Conservation (phyloP, 1,140 invertebrate genomes). For the Apocrypta bakeri region DNA sequence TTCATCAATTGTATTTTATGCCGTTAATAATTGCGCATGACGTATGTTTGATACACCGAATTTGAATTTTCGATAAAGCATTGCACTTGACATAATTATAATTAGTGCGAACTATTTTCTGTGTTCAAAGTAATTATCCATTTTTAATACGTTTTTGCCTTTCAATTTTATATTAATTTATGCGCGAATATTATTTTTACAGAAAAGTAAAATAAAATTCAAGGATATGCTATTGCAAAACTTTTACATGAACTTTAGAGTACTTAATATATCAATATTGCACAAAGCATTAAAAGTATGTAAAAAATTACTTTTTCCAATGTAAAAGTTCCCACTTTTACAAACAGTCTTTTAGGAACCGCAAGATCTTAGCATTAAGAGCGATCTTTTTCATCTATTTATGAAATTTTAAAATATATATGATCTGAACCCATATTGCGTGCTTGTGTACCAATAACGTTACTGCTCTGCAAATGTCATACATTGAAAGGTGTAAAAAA, state of each 20-base stretch:
- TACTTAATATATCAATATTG: constrained; percentile 38
- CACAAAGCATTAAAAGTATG: constrained; percentile 16
- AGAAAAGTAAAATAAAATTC: neutral
- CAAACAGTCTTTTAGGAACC: constrained; percentile 32
- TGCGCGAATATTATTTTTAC: neutral
- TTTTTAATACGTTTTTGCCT: neutral
- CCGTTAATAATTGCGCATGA: neutral
- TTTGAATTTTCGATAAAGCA: constrained; percentile 11
- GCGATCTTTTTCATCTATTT: constrained; percentile 21
- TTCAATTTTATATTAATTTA: neutral
- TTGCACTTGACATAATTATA: constrained; percentile 5
- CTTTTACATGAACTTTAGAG: constrained; percentile 31
- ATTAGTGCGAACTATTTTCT: constrained; percentile 24
- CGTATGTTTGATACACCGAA: constrained; percentile 29
- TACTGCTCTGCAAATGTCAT: constrained; percentile 11
- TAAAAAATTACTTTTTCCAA: constrained; percentile 15
- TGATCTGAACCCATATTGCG: neutral
- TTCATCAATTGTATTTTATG: neutral
- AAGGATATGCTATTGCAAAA: constrained; percentile 10
- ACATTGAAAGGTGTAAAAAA: neutral
- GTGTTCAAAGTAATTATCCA: neutral
- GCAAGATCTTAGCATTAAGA: constrained; percentile 12
- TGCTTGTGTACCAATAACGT: constrained; percentile 26
- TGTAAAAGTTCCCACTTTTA: constrained; percentile 7
- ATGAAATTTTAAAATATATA: neutral